Percentiles rank a stretch among this genome's conserved stretches.
Conservation (phyloP, 2,113 vertebrate genomes). For the Alligator sinensis region DNA sequence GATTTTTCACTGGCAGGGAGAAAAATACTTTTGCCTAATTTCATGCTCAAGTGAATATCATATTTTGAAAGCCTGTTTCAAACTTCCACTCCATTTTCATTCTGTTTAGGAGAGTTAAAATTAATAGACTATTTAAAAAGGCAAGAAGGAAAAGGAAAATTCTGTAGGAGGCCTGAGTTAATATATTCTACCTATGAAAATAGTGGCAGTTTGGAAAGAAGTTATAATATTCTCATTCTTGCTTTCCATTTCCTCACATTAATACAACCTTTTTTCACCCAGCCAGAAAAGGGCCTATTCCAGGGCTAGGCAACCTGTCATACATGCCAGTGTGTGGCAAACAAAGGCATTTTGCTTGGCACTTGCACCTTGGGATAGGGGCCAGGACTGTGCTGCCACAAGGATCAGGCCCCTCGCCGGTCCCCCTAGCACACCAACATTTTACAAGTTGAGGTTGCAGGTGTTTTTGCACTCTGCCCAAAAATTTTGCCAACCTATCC, state of each 20-base stretch:
- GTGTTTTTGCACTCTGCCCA: too few species aligned
- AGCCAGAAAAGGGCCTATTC: too few species aligned
- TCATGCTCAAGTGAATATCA: neutral
- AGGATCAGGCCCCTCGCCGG: too few species aligned
- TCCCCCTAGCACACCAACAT: too few species aligned
- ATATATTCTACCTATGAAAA: neutral
- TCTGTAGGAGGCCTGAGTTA: neutral
- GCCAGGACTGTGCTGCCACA: too few species aligned
- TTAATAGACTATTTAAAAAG: neutral
- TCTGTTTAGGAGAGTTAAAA: neutral
- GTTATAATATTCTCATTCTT: neutral
- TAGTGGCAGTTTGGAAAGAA: neutral
- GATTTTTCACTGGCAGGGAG: accelerated
- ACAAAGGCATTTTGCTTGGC: too few species aligned
- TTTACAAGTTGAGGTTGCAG: too few species aligned
- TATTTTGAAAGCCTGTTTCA: neutral
- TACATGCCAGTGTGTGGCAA: too few species aligned
- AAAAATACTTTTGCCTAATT: neutral
- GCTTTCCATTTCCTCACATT: neutral
- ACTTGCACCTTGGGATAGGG: too few species aligned
- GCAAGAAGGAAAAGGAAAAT: neutral
- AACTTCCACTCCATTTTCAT: neutral
- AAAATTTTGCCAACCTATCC: too few species aligned
- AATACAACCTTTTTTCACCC: too few species aligned
- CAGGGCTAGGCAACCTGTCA: too few species aligned